phyloP scores from a whole-genome alignment of 2,888 invertebrate genomes.

The Vanessa cardui region DNA sequence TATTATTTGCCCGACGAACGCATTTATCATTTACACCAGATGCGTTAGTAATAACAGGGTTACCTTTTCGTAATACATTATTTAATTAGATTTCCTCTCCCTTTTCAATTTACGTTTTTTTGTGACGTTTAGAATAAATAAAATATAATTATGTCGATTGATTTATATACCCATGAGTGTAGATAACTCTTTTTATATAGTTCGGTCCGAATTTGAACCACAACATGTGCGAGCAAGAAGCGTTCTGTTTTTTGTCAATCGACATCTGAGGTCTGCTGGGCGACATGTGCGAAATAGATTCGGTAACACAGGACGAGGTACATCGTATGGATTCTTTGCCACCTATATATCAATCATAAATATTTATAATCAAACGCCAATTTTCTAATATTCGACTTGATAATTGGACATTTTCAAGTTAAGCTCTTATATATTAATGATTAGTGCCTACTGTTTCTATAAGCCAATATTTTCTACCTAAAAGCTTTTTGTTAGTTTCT shows the following conservation, averaged over 20 bases:
- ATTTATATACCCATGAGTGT: slow-evolving; percentile 13
- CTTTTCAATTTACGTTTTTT: slow-evolving; percentile 44
- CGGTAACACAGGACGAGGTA: slow-evolving; percentile 55
- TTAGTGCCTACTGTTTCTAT: slow-evolving; percentile 65
- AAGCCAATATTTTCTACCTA: slow-evolving; percentile 55
- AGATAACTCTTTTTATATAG: slow-evolving; percentile 16
- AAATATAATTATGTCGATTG: not conserved
- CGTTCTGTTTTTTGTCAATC: slow-evolving; percentile 74
- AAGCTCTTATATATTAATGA: slow-evolving; percentile 54
- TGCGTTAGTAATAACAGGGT: slow-evolving; percentile 72
- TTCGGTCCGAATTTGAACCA: slow-evolving; percentile 60
- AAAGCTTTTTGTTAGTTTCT: slow-evolving; percentile 71
- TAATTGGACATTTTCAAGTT: slow-evolving; percentile 11
- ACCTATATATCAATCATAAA: not conserved
- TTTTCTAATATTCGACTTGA: slow-evolving; percentile 9
- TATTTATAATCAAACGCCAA: not conserved
- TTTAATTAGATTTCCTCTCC: slow-evolving; percentile 71
- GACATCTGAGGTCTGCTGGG: slow-evolving; percentile 64
- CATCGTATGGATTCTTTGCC: slow-evolving; percentile 28
- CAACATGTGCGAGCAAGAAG: slow-evolving; percentile 63
- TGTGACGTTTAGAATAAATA: slow-evolving; percentile 15
- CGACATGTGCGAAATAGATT: slow-evolving; percentile 72
- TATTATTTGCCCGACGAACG: slow-evolving; percentile 64
- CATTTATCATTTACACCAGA: slow-evolving; percentile 78
- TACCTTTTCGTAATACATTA: slow-evolving; percentile 62